Conservation (phyloP, 2,888 invertebrate genomes). For the Clivina fossor region DNA sequence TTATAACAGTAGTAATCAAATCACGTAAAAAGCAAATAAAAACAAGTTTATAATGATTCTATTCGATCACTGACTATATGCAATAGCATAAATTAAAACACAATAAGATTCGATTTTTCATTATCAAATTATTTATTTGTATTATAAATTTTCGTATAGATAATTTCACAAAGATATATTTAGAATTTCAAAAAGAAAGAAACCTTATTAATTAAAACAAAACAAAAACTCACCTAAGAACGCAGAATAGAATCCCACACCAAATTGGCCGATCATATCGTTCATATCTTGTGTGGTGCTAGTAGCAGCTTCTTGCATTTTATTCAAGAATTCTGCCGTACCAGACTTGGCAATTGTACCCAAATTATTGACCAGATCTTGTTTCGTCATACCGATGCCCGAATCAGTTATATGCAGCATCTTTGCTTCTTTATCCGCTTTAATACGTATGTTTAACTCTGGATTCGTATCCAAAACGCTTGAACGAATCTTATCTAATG, state of each 20-base stretch:
- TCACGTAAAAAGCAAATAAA: background rate
- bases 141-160: too few relatives aligned
- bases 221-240: conserved; percentile 68
- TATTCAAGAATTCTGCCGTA: conserved; percentile 92
- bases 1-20: conserved; percentile 8
- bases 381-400: conserved; percentile 96
- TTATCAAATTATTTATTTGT: too few relatives aligned
- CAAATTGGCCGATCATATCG: conserved; percentile 99
- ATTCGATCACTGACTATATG: too few relatives aligned
- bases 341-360: conserved; percentile 99
- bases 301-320: conserved; percentile 72
- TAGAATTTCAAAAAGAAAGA: too few relatives aligned
- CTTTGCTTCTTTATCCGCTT: conserved; percentile 88
- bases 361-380: conserved; percentile 91
- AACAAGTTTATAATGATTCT: too few relatives aligned
- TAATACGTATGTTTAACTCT: conserved; percentile 88
- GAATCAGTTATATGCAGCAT: conserved; percentile 93
- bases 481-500: conserved; percentile 94
- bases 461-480: conserved; percentile 74
- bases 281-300: conserved; percentile 74
- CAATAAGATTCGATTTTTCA: too few relatives aligned
- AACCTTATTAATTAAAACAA: too few relatives aligned
- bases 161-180: too few relatives aligned
- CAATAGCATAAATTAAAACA: too few relatives aligned
- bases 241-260: conserved; percentile 98